Percentiles rank a stretch among this genome's conserved stretches.
phyloP scores from a whole-genome alignment of 1,140 invertebrate species.

The Calosoma granatense region DNA sequence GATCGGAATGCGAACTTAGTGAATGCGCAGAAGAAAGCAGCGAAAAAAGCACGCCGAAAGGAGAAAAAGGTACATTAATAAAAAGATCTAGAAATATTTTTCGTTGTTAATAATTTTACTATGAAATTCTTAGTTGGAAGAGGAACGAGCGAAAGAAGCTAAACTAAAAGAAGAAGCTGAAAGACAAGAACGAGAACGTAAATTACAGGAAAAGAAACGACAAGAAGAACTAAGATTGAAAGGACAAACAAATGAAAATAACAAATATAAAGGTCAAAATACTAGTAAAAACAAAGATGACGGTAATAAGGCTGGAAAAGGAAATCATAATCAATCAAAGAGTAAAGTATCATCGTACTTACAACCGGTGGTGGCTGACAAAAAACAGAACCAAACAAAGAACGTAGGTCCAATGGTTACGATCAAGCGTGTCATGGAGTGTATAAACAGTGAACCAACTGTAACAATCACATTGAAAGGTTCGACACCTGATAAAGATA shows the following conservation, averaged over 20 bases:
- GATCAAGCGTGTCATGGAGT: constrained; percentile 56
- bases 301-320: constrained; percentile 16
- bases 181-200: constrained; percentile 13
- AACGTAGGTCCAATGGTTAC: constrained; percentile 54
- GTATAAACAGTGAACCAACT: constrained; percentile 52
- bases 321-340: neutral
- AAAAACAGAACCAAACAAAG: constrained; percentile 26
- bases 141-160: constrained; percentile 20
- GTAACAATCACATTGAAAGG: constrained; percentile 67
- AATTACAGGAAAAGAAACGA: constrained; percentile 7
- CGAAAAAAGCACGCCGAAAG: constrained; percentile 30
- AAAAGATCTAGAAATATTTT: neutral
- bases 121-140: constrained; percentile 21
- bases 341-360: neutral
- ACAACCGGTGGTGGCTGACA: neutral
- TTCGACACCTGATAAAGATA: constrained; percentile 60
- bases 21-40: constrained; percentile 30
- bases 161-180: constrained; percentile 16
- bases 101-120: neutral
- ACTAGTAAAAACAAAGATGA: constrained; percentile 13
- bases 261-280: constrained; percentile 15
- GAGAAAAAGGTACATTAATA: constrained; percentile 24
- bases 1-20: constrained; percentile 24
- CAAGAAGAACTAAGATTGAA: constrained; percentile 9
- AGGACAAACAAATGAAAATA: constrained; percentile 2